phyloP scores from a whole-genome alignment of 2,113 vertebrate species.

The Budorcas taxicolor region DNA sequence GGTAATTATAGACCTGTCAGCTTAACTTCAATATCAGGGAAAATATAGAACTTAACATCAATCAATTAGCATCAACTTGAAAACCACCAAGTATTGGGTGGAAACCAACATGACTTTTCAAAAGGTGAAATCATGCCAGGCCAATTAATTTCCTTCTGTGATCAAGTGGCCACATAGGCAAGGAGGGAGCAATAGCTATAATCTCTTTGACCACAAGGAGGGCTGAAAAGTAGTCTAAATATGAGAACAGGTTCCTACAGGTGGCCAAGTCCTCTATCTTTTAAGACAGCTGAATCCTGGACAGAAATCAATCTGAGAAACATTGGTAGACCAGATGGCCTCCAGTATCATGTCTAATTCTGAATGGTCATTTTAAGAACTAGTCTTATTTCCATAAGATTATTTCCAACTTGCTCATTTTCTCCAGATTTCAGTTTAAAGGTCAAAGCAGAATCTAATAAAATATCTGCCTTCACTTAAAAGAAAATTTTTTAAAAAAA shows the following conservation, averaged over 20 bases:
- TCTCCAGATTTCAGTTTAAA: conserved; percentile 18
- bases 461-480: conserved; percentile 9
- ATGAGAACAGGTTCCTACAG: not conserved
- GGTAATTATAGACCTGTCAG: conserved; percentile 70
- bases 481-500: not conserved
- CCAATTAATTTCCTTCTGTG: conserved; percentile 69
- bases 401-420: conserved; percentile 16
- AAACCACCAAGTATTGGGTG: conserved; percentile 66
- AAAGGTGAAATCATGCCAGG: conserved; percentile 61
- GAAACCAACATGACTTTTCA: conserved; percentile 64
- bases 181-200: conserved; percentile 36
- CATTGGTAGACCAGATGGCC: not conserved
- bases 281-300: not conserved
- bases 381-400: not conserved
- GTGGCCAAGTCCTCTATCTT: not conserved
- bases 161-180: conserved; percentile 51
- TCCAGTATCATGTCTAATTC: not conserved
- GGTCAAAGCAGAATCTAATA: conserved; percentile 28
- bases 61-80: conserved; percentile 71
- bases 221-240: conserved; percentile 36
- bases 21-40: conserved; percentile 69
- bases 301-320: not conserved
- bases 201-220: conserved; percentile 44
- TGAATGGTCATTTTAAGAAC: not conserved
- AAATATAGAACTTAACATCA: conserved; percentile 74